Evolutionary conservation across 1,140 invertebrate species (phyloP).

Genomic region (Helicorthomorpha holstii): DNA sequence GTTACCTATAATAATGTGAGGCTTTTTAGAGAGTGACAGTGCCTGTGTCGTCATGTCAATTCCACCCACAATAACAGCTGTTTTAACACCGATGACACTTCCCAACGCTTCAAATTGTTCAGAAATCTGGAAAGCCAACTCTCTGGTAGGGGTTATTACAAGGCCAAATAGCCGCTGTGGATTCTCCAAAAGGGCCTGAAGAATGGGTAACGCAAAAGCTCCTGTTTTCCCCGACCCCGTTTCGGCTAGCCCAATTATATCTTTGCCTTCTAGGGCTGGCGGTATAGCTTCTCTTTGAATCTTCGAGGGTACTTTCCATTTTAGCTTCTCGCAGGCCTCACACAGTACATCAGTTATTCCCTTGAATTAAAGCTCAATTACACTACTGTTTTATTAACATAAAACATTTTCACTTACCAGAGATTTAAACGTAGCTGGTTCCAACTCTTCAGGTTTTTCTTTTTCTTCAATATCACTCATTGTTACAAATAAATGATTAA

Average conservation of each 20-base stretch:
- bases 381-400: too few species aligned
- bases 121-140: conserved; percentile 60
- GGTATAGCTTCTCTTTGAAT: conserved; percentile 92
- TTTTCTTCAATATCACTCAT: too few species aligned
- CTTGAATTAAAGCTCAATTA: too few species aligned
- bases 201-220: conserved; percentile 88
- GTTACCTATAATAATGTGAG: conserved; percentile 75
- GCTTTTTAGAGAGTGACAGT: conserved; percentile 77
- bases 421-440: background rate
- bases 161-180: conserved; percentile 89
- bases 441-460: background rate
- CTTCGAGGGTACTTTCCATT: conserved; percentile 86
- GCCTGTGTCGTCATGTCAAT: conserved; percentile 95
- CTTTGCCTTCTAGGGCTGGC: conserved; percentile 72
- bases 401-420: background rate
- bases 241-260: conserved; percentile 91
- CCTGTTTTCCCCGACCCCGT: conserved; percentile 97
- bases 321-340: conserved; percentile 74
- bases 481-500: too few species aligned
- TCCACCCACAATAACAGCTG: conserved; percentile 89
- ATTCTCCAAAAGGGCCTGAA: conserved; percentile 73
- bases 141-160: conserved; percentile 87
- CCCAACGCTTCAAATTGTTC: conserved; percentile 40
- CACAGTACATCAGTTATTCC: conserved; percentile 81
- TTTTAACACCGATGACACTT: conserved; percentile 75